Base-by-base conservation (phyloP, 2,113 vertebrate species). In the Lophius piscatorius region DNA sequence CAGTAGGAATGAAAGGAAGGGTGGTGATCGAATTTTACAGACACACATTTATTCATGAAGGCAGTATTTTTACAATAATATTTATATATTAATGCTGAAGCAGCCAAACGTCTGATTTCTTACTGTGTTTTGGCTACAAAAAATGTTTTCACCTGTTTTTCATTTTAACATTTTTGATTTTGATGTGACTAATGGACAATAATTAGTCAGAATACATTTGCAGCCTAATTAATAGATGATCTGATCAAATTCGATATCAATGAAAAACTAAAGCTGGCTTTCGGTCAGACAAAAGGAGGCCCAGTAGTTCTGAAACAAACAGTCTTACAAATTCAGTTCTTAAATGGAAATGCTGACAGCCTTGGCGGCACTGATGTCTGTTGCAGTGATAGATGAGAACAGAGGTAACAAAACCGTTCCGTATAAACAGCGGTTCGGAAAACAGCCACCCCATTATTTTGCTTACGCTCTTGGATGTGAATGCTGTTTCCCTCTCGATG, bases 401-500 rank as follows among this genome's bases (percentile, higher is more conserved):
- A 63, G 58, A 16, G 29, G 21, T 50, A 59, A 46, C 52, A 39
- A 79, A 80, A 69, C 26, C 33, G 47, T 20, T 1, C 48, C 74
- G 35, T 84, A 63, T 89, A 91, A 86, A 87, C 84, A 84, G 18
- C 10, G 65, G 70, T 56, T 75, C 26, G 68, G 78, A 89, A 88
- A 87, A 85, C 81, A 85, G 80, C 74, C 82, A 70, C 56, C 38
- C 41, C 22, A 70, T 86, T 85, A 86, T 88, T 89, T 87, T 83
- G 65, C 75, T 85, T 73, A 74, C 76, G 24, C 65, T 73, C 65
- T 67, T 65, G 67, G 88, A 86, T 78, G 76, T 89, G 92, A 89
- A 87, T 89, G 78, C 85, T 89, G 87, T 80, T 82, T 78, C 75
- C 81, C 85, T 81, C 78, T 82, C 75, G 74, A 74, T 86, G 77